These are phyloP conservation scores for Nomada lathburiana DNA, from an alignment of 2,888 invertebrate species.

Conservation along the genomic window DNA sequence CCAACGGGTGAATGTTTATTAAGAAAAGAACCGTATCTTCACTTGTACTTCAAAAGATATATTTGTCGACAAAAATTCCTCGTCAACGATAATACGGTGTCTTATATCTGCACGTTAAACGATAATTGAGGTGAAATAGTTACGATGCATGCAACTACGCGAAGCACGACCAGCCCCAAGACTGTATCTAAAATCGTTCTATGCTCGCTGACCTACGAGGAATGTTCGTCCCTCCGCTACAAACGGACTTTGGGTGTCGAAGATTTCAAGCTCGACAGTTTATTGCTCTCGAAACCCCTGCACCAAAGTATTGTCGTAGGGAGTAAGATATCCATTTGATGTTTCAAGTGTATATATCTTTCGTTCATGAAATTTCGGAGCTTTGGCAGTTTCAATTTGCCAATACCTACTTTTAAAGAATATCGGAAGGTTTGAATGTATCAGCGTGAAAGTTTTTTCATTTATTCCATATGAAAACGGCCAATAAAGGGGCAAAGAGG, in stretches of 20 bases:
- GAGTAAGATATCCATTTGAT: not conserved
- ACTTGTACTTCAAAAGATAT: not conserved
- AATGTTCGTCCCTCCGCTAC: conserved; percentile 68
- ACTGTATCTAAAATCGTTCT: conserved; percentile 78
- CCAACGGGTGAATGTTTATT: not conserved
- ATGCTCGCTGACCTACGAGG: conserved; percentile 76
- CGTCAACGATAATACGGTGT: not conserved
- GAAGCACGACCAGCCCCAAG: conserved; percentile 69
- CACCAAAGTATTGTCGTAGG: not conserved
- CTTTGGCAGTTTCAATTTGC: no score
- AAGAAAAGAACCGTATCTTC: no score
- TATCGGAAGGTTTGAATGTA: not conserved
- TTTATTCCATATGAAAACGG: no score
- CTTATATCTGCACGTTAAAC: conserved; percentile 14
- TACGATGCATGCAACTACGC: conserved; percentile 22
- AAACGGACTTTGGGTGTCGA: conserved; percentile 62
- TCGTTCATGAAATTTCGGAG: no score
- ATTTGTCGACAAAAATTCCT: not conserved
- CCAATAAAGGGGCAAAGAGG: not conserved
- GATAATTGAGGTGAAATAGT: conserved; percentile 39
- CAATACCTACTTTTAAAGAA: not conserved
- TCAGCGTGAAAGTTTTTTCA: not conserved
- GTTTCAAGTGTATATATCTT: no score
- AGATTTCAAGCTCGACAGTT: conserved; percentile 31
- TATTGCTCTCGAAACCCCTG: conserved; percentile 25